Percentiles rank a stretch among this genome's conserved stretches.
Conservation (phyloP, 1,140 invertebrate genomes). For the Diorhabda carinulata region DNA sequence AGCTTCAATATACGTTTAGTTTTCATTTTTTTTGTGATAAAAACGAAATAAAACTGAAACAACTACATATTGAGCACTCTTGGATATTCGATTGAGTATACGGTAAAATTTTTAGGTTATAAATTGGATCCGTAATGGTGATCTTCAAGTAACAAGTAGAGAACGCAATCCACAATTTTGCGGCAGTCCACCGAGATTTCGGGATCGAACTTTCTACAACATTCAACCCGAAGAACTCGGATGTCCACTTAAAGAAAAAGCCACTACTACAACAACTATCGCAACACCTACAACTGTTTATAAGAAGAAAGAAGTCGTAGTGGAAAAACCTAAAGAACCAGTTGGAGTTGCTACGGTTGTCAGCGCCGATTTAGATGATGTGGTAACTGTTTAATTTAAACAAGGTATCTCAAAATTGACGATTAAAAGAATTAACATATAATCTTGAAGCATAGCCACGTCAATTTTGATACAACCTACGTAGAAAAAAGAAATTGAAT, state of each 20-base stretch:
- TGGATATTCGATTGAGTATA: background rate
- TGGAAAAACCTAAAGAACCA: constrained; percentile 17
- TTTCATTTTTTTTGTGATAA: too few species aligned
- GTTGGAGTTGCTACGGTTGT: constrained; percentile 54
- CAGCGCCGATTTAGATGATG: constrained; percentile 52
- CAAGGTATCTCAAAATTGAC: too few species aligned
- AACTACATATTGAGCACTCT: too few species aligned
- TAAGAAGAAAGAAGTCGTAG: constrained; percentile 5
- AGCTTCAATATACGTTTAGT: too few species aligned
- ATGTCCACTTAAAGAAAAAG: constrained; percentile 48
- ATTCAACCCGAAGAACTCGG: constrained; percentile 71
- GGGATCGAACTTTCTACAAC: constrained; percentile 79
- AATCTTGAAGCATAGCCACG: background rate
- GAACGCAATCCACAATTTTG: constrained; percentile 93
- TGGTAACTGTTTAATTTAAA: constrained; percentile 22
- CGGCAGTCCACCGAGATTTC: constrained; percentile 71
- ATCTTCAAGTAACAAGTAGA: constrained; percentile 87
- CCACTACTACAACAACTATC: constrained; percentile 36
- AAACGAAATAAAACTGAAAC: too few species aligned
- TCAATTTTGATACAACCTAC: constrained; percentile 2
- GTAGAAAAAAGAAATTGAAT: too few species aligned
- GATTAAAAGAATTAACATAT: too few species aligned
- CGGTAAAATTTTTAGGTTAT: constrained; percentile 43
- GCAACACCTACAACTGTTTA: constrained; percentile 22
- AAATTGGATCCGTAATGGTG: constrained; percentile 81